A percentile compares a stretch with the other conserved stretches of the same genome.
These are phyloP conservation scores for Neopelma chrysocephalum DNA, from an alignment of 2,797 vertebrate genomes.

Conservation along the genomic window DNA sequence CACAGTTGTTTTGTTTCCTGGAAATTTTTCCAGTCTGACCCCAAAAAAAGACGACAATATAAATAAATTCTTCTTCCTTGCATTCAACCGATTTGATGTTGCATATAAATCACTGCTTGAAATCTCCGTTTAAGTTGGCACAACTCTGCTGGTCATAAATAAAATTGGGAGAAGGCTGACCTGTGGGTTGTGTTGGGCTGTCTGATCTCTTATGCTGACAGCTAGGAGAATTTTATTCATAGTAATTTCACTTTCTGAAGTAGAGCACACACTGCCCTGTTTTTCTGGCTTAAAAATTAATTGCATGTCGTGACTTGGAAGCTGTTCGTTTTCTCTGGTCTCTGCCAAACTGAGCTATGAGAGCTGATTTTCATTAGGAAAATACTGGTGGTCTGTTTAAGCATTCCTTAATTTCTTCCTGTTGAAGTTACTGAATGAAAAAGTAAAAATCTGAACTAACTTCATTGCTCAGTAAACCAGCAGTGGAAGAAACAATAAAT, in stretches of 20 bases:
- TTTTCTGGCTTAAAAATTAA: constrained; percentile 25
- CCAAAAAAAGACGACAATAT: background rate
- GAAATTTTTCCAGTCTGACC: constrained; percentile 23
- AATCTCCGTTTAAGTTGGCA: background rate
- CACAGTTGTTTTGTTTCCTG: constrained; percentile 43
- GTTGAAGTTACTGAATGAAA: background rate
- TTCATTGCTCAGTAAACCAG: background rate
- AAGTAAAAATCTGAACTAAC: background rate
- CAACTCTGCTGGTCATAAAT: background rate
- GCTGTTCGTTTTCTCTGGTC: background rate
- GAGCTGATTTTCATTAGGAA: constrained; percentile 20
- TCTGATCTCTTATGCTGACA: background rate
- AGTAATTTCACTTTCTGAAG: background rate
- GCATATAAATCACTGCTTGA: background rate
- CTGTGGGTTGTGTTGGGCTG: background rate
- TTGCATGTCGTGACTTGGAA: constrained; percentile 15
- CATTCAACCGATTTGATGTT: background rate
- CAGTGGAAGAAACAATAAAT: background rate
- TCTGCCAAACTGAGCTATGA: background rate
- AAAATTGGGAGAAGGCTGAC: background rate
- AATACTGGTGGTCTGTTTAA: background rate
- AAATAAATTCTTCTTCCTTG: background rate
- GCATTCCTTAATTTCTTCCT: background rate
- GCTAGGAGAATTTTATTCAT: background rate
- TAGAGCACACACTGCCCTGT: background rate